A percentile compares a stretch with the other conserved stretches of the same genome.
Conservation (phyloP, 2,113 vertebrate species). For the Litocranius walleri region DNA sequence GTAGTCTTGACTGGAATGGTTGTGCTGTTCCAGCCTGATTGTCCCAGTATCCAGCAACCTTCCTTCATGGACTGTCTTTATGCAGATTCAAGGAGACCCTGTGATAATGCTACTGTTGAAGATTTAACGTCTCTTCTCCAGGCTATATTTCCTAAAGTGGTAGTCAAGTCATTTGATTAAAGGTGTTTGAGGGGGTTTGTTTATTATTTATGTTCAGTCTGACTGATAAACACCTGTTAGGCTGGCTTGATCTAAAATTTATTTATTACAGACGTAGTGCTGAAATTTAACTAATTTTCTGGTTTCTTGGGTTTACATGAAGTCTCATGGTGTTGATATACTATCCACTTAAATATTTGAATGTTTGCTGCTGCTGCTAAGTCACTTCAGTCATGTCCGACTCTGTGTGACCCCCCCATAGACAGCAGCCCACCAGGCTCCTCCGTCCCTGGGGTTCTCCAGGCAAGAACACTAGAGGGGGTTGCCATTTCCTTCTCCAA, state of each 20-base stretch:
- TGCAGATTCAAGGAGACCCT: neutral
- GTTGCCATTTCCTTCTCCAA: too few species aligned
- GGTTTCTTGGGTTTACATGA: neutral
- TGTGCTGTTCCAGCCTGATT: neutral
- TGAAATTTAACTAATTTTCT: conserved; percentile 1
- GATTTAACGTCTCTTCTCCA: neutral
- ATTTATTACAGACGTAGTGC: neutral
- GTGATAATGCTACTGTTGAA: neutral
- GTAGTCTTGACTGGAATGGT: neutral
- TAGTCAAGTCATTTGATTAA: neutral
- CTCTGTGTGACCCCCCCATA: too few species aligned
- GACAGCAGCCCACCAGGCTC: too few species aligned
- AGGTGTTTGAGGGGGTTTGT: neutral
- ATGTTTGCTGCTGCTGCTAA: neutral
- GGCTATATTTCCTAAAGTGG: neutral
- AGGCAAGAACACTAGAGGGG: too few species aligned
- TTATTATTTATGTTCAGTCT: neutral
- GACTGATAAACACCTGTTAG: neutral
- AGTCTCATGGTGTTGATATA: neutral
- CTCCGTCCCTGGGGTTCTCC: too few species aligned
- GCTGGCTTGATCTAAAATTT: neutral
- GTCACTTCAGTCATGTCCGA: too few species aligned
- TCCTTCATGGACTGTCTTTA: neutral
- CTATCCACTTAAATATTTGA: neutral
- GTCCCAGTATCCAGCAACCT: neutral